Base-by-base conservation (phyloP, 2,888 invertebrate species). In the Melipona beecheii region DNA sequence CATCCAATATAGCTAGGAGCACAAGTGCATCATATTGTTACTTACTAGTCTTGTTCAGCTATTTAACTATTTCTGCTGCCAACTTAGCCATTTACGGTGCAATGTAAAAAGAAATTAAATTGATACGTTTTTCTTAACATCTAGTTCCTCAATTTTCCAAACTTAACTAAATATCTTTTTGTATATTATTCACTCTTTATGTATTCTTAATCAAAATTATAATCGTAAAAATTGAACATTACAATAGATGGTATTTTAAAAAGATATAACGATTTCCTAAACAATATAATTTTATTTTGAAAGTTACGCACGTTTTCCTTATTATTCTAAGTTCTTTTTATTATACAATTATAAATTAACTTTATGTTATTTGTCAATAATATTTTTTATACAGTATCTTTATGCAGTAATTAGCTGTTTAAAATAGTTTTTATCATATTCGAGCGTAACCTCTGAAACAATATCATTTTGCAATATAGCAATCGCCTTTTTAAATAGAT, bases 381-480 rank as follows among this genome's bases (percentile, higher is more conserved):
- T 62, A 64, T 66, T 52, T 78, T 9, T 71, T 54, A 43, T 43
- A 9, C 43, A 43, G 43, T 71, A 27, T 50, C n/a, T 50, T 58
- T n/a, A 24, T 24, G 24, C 9, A 24, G 24, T 13, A 65, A 31
- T 75, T 75, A 31, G 52, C 56, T 71, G 56, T 24, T 83, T 69
- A 58, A 83, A 78, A 64, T 66, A 73, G 49, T 70, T 66, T 27
- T 60, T 50, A 60, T 87, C 80, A 52, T 69, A 95, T 19, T 85
- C 60, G 9, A 81, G 71, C 64, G 60, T 95, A 78, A 95, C 94
- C 13, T 95, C 95, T 74, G 95, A 95, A 21, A 95, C 95, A 85
- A 95, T 93, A 89, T 96, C 96, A 80, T 95, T 95, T 89, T 95
- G 95, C 86, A 96, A 95, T 89, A 96, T 96, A 85, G 92, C 93